Conservation (phyloP, 2,888 invertebrate genomes). For the Lypha dubia region DNA sequence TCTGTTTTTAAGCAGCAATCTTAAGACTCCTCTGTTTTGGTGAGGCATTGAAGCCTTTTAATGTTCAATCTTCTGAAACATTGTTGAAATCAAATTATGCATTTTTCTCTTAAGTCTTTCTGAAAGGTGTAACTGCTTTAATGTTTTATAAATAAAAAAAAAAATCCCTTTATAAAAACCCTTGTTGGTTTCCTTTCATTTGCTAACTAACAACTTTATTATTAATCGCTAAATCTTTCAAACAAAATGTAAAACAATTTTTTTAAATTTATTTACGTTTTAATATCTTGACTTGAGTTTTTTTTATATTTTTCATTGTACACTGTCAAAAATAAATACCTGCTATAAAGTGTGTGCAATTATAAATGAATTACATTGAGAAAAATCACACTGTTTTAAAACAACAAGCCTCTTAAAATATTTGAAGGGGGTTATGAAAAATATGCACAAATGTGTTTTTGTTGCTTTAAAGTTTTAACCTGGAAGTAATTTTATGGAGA, state of each 20-base stretch:
- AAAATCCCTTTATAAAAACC: conserved; percentile 8
- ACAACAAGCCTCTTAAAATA: too few relatives aligned
- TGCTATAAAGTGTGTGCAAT: too few relatives aligned
- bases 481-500: too few relatives aligned
- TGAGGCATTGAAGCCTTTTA: background rate
- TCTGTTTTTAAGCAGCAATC: conserved; percentile 32
- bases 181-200: background rate
- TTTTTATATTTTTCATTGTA: background rate
- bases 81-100: conserved; percentile 56
- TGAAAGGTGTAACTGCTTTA: conserved; percentile 40
- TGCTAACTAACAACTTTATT: conserved; percentile 73
- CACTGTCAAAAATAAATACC: background rate
- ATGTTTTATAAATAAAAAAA: conserved; percentile 25
- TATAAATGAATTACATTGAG: too few relatives aligned
- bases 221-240: conserved; percentile 73
- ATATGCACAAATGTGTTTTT: too few relatives aligned
- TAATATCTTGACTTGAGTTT: background rate
- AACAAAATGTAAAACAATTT: conserved; percentile 71
- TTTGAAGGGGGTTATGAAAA: too few relatives aligned
- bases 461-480: too few relatives aligned
- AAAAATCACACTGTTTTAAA: too few relatives aligned
- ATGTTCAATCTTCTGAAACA: conserved; percentile 32
- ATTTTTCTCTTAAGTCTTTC: background rate
- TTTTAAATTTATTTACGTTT: conserved; percentile 32
- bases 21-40: background rate